Conservation (phyloP, 2,797 vertebrate genomes). For the Dendrocincla tyrannina region DNA sequence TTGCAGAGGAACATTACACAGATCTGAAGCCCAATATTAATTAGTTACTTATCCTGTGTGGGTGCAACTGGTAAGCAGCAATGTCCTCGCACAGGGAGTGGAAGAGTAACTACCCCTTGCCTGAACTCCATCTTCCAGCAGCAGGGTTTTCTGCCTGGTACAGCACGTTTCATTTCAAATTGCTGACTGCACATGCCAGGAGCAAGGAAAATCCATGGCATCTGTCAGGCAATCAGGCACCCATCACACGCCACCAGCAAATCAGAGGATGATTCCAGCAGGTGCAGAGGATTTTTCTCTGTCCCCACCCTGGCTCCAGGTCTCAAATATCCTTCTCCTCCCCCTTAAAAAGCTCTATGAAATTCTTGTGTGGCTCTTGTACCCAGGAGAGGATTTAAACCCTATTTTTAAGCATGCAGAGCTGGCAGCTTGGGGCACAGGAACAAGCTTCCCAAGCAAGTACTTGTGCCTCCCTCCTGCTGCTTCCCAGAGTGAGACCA, state of each 20-base stretch:
- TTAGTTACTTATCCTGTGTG: neutral
- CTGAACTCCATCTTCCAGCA: neutral
- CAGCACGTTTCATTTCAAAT: neutral
- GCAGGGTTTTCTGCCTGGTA: neutral
- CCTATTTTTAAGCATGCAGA: constrained; percentile 42
- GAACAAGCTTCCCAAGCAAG: neutral
- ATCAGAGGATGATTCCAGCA: neutral
- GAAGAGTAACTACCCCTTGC: neutral
- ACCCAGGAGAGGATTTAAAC: constrained; percentile 31
- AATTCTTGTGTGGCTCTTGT: neutral
- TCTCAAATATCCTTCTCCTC: constrained; percentile 13
- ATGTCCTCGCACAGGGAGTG: fast-evolving
- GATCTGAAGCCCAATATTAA: neutral
- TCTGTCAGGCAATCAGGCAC: neutral
- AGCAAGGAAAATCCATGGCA: neutral
- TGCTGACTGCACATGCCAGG: neutral
- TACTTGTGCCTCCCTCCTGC: neutral
- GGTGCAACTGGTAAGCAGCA: neutral
- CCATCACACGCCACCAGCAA: neutral
- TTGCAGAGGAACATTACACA: neutral
- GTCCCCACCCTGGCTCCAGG: neutral
- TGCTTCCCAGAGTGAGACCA: neutral
- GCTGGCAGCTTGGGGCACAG: neutral
- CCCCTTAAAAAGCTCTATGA: neutral
- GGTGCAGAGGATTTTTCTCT: neutral